Evolutionary conservation across 2,888 invertebrate genomes (phyloP), one percentile per base, ranked within the genome.

Genomic region (Lissonota sp.): DNA sequence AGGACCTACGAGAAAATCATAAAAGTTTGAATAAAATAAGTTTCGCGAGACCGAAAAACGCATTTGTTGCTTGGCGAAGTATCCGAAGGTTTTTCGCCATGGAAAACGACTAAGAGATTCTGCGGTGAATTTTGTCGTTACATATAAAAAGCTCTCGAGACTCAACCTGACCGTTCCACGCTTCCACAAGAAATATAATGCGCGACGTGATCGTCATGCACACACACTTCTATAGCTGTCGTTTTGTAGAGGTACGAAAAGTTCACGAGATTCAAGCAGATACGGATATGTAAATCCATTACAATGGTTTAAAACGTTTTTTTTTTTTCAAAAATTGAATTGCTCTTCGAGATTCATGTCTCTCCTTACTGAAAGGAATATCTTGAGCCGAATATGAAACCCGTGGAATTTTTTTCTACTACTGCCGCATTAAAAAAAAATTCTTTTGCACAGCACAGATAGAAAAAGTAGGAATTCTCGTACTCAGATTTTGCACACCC

Each of bases 11-110:
- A 81, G 76, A 82, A 82, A 83, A 87, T 84, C 85, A 86, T 82
- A 84, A 89, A 91, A 91, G 85, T 91, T 90, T 88, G 87, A 88
- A 90, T 90, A 91, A 90, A 90, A 90, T 88, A 90, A 90, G 88
- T 91, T 91, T 86, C 44, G 37, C 70, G 37, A 66, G 26, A 74
- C 57, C 60, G 14, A 42, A 60, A 77, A 66, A 79, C 53, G 67
- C 55, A 53, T n/a, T 39, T 5, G 51, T 60, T 58, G 46, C 42
- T 37, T 57, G 42, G 49, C n/a, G 26, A 26, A 26, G 26, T 26
- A 26, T 26, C 78, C 51, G 37, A n/a, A 37, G 40, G 40, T 14
- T 69, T 77, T 74, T 46, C 40, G 40, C 14, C n/a, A 26, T 26
- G 26, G 3, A 26, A 26, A 26, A 26, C 55, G 57, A 64, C 53